A percentile compares a stretch with the other conserved stretches of the same genome.
Evolutionary conservation across 2,888 invertebrate species (phyloP).

Genomic region (Synanthedon andrenaeformis): DNA sequence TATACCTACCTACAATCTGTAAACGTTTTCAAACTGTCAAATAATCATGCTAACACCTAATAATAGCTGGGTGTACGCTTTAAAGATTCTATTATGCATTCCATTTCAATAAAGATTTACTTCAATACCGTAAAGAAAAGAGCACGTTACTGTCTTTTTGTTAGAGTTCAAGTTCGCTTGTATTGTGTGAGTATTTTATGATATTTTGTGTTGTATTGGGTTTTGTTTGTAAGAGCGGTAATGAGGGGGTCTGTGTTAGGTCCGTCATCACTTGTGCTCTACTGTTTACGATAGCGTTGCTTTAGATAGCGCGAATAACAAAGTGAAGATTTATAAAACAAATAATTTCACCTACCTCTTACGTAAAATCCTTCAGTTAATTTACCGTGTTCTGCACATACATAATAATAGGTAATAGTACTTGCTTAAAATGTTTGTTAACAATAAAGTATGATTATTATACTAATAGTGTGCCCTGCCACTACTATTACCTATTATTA

Average conservation of each 20-base stretch:
- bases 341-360: not conserved
- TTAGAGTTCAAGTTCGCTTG: conserved; percentile 25
- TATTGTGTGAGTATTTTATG: conserved; percentile 30
- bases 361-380: not conserved
- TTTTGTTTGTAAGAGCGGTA: conserved; percentile 49
- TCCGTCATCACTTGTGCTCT: conserved; percentile 48
- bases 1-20: conserved; percentile 53
- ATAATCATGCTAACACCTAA: conserved; percentile 66
- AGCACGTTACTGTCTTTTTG: conserved; percentile 4
- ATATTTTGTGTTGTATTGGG: conserved; percentile 39
- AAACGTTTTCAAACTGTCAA: conserved; percentile 71
- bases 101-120: conserved; percentile 30
- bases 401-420: too few species aligned
- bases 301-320: conserved; percentile 25
- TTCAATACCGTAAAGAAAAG: conserved; percentile 10
- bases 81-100: conserved; percentile 55
- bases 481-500: too few species aligned
- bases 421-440: too few species aligned
- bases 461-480: too few species aligned
- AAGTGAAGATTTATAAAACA: not conserved
- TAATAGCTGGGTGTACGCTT: conserved; percentile 59
- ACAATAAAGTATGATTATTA: too few species aligned
- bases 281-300: conserved; percentile 45
- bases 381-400: not conserved
- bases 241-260: conserved; percentile 51